Evolutionary conservation across 2,888 invertebrate species (phyloP), one percentile per base, ranked within the genome.

Genomic region (Ornithoptera priamus): DNA sequence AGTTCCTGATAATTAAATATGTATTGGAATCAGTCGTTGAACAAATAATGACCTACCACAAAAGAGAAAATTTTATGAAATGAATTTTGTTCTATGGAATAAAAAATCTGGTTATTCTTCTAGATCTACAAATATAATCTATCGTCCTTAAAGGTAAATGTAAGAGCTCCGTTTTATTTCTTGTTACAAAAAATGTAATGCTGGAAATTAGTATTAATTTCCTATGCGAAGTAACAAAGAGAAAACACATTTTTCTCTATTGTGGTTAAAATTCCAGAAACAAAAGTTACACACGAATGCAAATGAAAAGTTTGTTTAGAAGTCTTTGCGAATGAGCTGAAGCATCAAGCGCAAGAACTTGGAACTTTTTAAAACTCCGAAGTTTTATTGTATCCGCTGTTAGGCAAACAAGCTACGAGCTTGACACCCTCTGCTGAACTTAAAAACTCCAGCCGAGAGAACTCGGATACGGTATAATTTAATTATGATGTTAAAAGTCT

Each of bases 331-430:
- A 70, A 70, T 70, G 70, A 70, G 66, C 62, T 61, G 65, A 65
- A 57, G 69, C 70, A 63, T 70, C 66, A 61, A 70, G 70, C 62
- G 66, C 66, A 70, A 67, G 64, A 70, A 70, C 70, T 70, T 70
- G 67, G 70, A 70, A 70, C 67, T 70, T 70, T 69, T 70, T 59
- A 70, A 70, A 70, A 70, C 67, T 67, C 22, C 46, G 24, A 70
- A 70, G 63, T 70, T 70, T 70, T 70, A 70, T 70, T 70, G 67
- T 70, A 70, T 70, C 70, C 67, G 63, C 67, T 70, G 63, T 67
- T 67, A 70, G 60, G 66, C 70, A 67, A 67, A 70, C 67, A 67
- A 62, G 70, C 66, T 64, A 64, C 63, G 70, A 70, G 70, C 67
- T 70, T 67, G 70, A 67, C 67, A 70, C 70, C 59, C 70, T 67